A percentile compares a stretch with the other conserved stretches of the same genome.
phyloP scores from a whole-genome alignment of 2,797 vertebrate genomes.

The Hydrophis major region DNA sequence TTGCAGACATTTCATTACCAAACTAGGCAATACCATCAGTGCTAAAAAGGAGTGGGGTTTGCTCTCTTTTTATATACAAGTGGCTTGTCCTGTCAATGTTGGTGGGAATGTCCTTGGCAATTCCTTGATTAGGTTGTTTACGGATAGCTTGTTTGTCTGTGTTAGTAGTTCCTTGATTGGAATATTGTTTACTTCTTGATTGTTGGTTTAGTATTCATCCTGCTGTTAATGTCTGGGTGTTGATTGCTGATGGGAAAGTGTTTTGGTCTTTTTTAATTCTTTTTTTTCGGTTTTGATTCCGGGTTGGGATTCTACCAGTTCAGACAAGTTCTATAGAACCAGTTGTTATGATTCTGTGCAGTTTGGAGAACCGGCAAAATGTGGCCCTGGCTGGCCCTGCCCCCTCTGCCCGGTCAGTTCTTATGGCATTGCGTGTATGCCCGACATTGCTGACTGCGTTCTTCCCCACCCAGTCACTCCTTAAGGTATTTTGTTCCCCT shows the following conservation, averaged over 20 bases:
- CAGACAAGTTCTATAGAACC: no score
- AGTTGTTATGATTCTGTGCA: no score
- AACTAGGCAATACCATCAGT: not conserved
- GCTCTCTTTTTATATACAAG: not conserved
- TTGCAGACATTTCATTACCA: not conserved
- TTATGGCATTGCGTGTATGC: no score
- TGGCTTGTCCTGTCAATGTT: not conserved
- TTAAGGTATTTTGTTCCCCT: no score
- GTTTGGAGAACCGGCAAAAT: no score
- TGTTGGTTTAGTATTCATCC: not conserved
- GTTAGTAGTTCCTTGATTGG: not conserved
- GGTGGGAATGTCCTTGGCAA: not conserved
- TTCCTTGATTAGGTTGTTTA: not conserved
- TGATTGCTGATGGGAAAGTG: not conserved
- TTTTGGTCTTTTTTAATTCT: not conserved
- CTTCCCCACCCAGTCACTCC: no score
- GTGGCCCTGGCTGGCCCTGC: no score
- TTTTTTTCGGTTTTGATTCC: not conserved
- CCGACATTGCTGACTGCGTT: no score
- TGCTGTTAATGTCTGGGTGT: not conserved
- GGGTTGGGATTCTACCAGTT: no score
- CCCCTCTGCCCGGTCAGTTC: no score
- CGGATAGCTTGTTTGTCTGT: not conserved
- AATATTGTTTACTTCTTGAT: not conserved
- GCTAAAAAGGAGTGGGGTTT: not conserved